phyloP scores from a whole-genome alignment of 1,140 invertebrate genomes.

The Planococcus citri region DNA sequence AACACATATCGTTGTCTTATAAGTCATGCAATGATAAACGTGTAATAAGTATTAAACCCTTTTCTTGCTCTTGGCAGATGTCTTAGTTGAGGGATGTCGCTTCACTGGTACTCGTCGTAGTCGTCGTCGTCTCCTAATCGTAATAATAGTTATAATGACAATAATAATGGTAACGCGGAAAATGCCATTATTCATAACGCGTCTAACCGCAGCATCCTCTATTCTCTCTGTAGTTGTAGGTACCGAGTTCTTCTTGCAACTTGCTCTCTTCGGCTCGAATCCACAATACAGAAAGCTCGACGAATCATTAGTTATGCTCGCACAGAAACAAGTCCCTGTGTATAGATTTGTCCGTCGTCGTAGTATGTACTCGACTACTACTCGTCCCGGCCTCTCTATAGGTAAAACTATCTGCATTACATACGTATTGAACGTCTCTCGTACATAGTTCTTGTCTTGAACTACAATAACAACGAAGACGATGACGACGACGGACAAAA shows the following conservation, averaged over 20 bases:
- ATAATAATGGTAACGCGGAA: constrained; percentile 7
- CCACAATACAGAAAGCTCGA: neutral
- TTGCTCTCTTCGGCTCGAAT: neutral
- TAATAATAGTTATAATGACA: constrained; percentile 8
- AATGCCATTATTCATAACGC: constrained; percentile 6
- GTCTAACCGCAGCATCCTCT: neutral
- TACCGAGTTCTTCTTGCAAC: no score
- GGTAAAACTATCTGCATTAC: no score
- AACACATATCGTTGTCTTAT: neutral
- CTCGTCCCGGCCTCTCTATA: no score
- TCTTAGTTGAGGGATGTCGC: neutral
- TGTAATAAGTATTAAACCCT: neutral
- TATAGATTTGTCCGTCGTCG: neutral
- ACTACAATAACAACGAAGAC: no score
- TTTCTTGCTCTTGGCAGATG: neutral
- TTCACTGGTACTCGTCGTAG: no score
- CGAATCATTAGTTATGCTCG: constrained; percentile 7
- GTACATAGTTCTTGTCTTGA: no score
- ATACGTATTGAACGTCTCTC: neutral
- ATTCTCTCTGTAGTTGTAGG: no score
- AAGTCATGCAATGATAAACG: constrained; percentile 2
- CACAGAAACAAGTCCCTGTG: neutral
- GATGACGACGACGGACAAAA: neutral
- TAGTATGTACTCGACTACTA: neutral
- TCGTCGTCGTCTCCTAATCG: neutral